Conservation (phyloP, 2,113 vertebrate genomes). For the Pelobates fuscus region DNA sequence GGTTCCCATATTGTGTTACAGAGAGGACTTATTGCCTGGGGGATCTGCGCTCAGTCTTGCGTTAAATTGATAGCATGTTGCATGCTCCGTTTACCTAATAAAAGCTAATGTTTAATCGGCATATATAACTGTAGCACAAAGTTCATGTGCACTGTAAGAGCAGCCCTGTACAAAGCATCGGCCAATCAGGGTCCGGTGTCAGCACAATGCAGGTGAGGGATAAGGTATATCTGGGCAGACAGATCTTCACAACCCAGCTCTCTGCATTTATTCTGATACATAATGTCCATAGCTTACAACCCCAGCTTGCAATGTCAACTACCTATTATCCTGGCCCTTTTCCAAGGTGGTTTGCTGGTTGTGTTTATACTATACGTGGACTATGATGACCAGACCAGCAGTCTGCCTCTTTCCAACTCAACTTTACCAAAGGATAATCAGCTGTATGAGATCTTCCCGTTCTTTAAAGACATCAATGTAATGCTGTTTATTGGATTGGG, state of each 20-base stretch:
- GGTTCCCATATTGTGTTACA: not conserved
- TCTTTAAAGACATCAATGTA: constrained; percentile 80
- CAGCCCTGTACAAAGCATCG: not conserved
- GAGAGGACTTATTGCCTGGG: not conserved
- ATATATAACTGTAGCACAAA: constrained; percentile 38
- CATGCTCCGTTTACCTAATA: constrained; percentile 34
- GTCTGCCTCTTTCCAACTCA: constrained; percentile 50
- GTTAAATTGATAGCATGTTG: constrained; percentile 4
- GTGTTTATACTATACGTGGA: constrained; percentile 73
- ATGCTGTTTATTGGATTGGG: constrained; percentile 83
- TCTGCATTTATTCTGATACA: not conserved
- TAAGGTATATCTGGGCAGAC: not conserved
- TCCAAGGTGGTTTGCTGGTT: constrained; percentile 66
- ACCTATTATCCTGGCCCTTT: constrained; percentile 67
- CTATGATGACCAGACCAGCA: constrained; percentile 66
- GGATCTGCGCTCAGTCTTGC: constrained; percentile 14
- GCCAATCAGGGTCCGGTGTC: not conserved
- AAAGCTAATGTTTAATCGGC: constrained; percentile 47
- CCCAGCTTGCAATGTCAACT: constrained; percentile 59
- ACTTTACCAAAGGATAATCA: constrained; percentile 57
- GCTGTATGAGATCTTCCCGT: constrained; percentile 70
- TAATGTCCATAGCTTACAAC: constrained; percentile 36
- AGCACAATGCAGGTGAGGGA: not conserved
- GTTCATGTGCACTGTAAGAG: constrained; percentile 19
- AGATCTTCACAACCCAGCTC: not conserved